Percentiles rank a stretch among this genome's conserved stretches.
phyloP scores from a whole-genome alignment of 2,888 invertebrate genomes.

The Xanthostigma xanthostigma region DNA sequence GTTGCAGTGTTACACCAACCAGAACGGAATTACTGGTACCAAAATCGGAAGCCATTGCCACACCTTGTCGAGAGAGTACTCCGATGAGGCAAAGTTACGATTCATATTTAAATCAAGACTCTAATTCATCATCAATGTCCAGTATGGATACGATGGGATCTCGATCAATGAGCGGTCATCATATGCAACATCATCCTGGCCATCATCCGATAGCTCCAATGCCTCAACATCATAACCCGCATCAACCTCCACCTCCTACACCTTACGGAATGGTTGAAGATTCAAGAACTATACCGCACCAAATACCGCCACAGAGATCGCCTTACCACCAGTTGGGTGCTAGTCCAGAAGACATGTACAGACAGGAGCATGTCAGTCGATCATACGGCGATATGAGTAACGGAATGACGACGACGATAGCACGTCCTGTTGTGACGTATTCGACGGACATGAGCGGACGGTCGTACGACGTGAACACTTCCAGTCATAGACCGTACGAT shows the following conservation, averaged over 20 bases:
- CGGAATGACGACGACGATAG: conserved; percentile 34
- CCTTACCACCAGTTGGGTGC: conserved; percentile 41
- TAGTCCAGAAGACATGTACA: conserved; percentile 33
- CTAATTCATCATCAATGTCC: conserved; percentile 50
- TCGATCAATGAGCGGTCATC: conserved; percentile 26
- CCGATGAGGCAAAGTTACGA: conserved; percentile 37
- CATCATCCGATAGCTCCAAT: conserved; percentile 23
- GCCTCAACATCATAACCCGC: conserved; percentile 36
- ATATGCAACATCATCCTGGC: conserved; percentile 31
- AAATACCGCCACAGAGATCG: conserved; percentile 46
- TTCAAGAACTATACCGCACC: conserved; percentile 34
- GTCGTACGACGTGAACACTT: conserved; percentile 34
- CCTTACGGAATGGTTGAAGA: conserved; percentile 36
- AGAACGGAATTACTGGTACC: conserved; percentile 44
- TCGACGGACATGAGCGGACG: conserved; percentile 34
- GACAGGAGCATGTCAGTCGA: conserved; percentile 28
- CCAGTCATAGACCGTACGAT: conserved; percentile 41
- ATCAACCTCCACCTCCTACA: conserved; percentile 27
- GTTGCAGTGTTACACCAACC: conserved; percentile 33
- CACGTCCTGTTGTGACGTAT: conserved; percentile 41
- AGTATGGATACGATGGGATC: conserved; percentile 50
- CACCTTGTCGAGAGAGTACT: conserved; percentile 33
- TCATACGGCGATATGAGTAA: conserved; percentile 48
- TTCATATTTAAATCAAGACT: conserved; percentile 52
- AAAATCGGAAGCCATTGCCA: conserved; percentile 41